Evolutionary conservation across 2,113 vertebrate species (phyloP), one percentile per base, ranked within the genome.

Genomic region (Mastomys coucha): DNA sequence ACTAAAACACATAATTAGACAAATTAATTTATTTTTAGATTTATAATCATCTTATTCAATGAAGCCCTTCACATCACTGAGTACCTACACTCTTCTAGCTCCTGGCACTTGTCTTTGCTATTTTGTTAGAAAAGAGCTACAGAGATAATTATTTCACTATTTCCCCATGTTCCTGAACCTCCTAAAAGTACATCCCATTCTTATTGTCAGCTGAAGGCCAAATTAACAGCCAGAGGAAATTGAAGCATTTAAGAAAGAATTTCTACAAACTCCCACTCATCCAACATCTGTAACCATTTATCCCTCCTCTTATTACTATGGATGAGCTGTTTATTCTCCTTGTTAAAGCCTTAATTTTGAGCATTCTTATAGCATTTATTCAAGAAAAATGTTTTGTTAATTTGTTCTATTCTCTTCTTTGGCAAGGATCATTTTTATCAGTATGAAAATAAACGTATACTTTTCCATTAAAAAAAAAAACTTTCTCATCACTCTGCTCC

Each of bases 11-110:
- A 45, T 49, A 26, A 67, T 11, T 58, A 80, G 14, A 88, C 14
- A 91, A 95, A 78, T 84, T 72, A 70, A 88, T 86, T 82, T 95
- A 45, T 60, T 78, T 91, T 96, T 72, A 88, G 75, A 82, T 87
- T 89, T 49, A 60, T 95, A 75, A 77, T 81, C 2, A 42, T 86
- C 69, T 77, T 81, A 89, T 28, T 70, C 36, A 89, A 42, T 36
- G 5, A 13, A 45, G 11, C 28, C 9, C 10, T 93, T 90, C 63
- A 87, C 3, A 36, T 12, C 39, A 1, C 0, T 31, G 14, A 42
- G 14, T 9, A 60, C 16, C 67, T 31, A 51, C 26, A 56, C 9
- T 73, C n/a, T 65, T 17, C 26, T 81, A 82, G 5, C 16, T 96
- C 24, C 11, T n/a, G 33, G 28, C 14, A 65, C 33, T 93, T 10